A percentile compares a stretch with the other conserved stretches of the same genome.
These are phyloP conservation scores for Dicranocentrus wangi DNA, from an alignment of 2,888 invertebrate genomes.

Conservation along the genomic window DNA sequence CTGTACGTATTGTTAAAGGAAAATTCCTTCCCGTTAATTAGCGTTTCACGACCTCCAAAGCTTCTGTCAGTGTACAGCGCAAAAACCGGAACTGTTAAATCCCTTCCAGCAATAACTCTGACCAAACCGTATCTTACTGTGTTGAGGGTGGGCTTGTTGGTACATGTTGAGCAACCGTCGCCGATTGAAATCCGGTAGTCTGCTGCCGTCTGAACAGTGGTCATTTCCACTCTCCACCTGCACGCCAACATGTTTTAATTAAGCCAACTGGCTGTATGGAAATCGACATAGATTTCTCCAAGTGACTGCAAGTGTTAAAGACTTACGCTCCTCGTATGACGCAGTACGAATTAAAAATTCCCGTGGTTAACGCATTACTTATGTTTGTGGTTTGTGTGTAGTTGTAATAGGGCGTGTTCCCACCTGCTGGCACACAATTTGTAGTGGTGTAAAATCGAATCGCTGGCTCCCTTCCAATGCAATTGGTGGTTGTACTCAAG, in stretches of 20 bases:
- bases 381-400: conserved; percentile 13
- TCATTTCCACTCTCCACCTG: conserved; percentile 44
- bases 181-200: conserved; percentile 40
- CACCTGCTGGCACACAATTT: conserved; percentile 2
- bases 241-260: neutral
- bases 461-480: neutral
- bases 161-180: conserved; percentile 27
- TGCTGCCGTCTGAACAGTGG: neutral
- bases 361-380: neutral
- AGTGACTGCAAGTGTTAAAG: neutral
- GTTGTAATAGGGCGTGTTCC: conserved; percentile 1
- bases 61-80: conserved; percentile 1
- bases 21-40: conserved; percentile 3
- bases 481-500: neutral
- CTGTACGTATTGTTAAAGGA: conserved; percentile 22
- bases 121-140: conserved; percentile 11
- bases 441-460: conserved; percentile 36
- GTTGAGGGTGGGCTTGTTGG: neutral
- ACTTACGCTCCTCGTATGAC: conserved; percentile 49
- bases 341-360: conserved; percentile 26
- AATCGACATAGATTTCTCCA: neutral
- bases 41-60: conserved; percentile 22
- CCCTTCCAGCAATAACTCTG: conserved; percentile 13
- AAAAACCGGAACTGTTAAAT: conserved; percentile 20
- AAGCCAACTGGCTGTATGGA: neutral